Conservation (phyloP, 2,888 invertebrate genomes). For the Sylvicola cinctus region DNA sequence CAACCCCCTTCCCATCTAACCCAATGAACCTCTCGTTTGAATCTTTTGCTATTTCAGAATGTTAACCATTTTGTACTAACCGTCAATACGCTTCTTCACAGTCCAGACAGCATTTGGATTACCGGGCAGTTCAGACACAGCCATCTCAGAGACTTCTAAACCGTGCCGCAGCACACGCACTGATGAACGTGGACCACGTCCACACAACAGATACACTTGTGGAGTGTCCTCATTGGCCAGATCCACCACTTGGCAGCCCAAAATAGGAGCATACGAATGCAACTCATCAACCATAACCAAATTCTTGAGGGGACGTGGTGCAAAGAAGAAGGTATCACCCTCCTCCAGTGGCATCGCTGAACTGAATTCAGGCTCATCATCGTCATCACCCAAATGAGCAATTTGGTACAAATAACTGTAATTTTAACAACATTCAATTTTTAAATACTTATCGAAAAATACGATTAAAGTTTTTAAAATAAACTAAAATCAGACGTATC, state of each 20-base stretch:
- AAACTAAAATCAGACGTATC: slow-evolving; percentile 4
- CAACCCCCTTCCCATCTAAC: no score
- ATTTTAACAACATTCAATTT: slow-evolving; percentile 7
- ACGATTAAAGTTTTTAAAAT: slow-evolving; percentile 16
- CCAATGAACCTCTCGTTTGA: no score
- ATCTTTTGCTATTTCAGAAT: no score
- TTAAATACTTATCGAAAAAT: slow-evolving; percentile 3
- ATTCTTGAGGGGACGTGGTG: slow-evolving; percentile 81
- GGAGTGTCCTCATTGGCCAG: slow-evolving; percentile 97
- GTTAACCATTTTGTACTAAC: slow-evolving; percentile 35
- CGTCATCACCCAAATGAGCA: slow-evolving; percentile 97
- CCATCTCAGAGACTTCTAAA: slow-evolving; percentile 98
- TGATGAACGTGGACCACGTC: slow-evolving; percentile 85
- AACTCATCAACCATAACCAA: slow-evolving; percentile 92
- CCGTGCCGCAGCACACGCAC: slow-evolving; percentile 88
- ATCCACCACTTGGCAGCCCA: slow-evolving; percentile 80
- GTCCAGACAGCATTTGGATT: slow-evolving; percentile 99
- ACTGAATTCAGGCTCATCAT: slow-evolving; percentile 96
- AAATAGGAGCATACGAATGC: slow-evolving; percentile 85
- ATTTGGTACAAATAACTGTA: slow-evolving; percentile 91
- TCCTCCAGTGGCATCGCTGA: slow-evolving; percentile 96
- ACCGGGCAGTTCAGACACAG: slow-evolving; percentile 97
- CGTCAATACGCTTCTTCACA: slow-evolving; percentile 87
- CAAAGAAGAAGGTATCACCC: slow-evolving; percentile 98
- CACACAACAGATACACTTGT: slow-evolving; percentile 91